phyloP scores from a whole-genome alignment of 2,888 invertebrate species.

The Sphaeridia pumilis region DNA sequence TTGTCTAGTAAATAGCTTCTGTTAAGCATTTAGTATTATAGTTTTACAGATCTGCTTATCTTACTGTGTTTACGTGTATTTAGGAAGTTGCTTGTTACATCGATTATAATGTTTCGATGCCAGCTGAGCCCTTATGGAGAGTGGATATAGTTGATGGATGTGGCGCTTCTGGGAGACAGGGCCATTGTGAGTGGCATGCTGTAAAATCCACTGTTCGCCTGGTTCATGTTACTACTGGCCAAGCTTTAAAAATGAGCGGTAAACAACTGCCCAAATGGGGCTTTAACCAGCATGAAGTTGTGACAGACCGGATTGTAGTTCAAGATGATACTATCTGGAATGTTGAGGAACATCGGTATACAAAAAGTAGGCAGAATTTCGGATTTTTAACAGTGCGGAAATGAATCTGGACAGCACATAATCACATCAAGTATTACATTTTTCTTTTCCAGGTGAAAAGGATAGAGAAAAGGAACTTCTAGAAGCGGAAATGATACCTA shows the following conservation, averaged over 20 bases:
- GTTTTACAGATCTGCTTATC: no score
- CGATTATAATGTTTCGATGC: constrained; percentile 93
- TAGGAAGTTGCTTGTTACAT: constrained; percentile 91
- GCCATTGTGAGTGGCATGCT: constrained; percentile 68
- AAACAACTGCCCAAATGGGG: constrained; percentile 88
- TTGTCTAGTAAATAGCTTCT: no score
- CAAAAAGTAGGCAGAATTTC: no score
- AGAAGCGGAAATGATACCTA: constrained; percentile 86
- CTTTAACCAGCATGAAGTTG: constrained; percentile 88
- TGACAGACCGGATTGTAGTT: constrained; percentile 66
- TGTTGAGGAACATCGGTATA: constrained; percentile 92
- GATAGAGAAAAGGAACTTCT: constrained; percentile 78
- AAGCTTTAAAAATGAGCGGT: constrained; percentile 75
- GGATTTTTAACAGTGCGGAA: no score
- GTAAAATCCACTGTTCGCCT: constrained; percentile 75
- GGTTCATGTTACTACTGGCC: constrained; percentile 68
- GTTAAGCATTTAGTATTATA: no score
- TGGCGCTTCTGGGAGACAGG: constrained; percentile 52
- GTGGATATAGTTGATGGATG: constrained; percentile 59
- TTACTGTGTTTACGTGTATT: no score
- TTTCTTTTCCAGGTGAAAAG: constrained; percentile 50
- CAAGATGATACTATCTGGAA: constrained; percentile 89
- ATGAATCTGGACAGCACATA: no score
- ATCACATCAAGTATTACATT: no score
- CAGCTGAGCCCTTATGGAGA: constrained; percentile 80